Conservation (phyloP, 2,888 invertebrate genomes). For the Pherbina coryleti region DNA sequence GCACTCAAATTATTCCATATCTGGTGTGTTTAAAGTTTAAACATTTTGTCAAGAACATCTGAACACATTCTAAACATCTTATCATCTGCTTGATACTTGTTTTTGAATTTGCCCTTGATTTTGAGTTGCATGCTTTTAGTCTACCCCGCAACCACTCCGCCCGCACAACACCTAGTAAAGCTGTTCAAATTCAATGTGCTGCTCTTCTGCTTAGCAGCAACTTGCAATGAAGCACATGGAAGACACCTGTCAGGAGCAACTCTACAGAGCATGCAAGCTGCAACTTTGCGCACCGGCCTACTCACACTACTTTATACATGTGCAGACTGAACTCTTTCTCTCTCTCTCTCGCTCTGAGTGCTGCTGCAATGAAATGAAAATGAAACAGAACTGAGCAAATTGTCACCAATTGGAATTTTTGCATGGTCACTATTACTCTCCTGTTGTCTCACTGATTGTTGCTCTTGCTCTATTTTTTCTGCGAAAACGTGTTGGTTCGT, state of each 20-base stretch:
- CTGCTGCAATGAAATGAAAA: background rate
- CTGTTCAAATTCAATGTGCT: background rate
- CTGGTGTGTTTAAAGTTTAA: too few species aligned
- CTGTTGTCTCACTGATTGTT: background rate
- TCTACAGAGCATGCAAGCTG: slow-evolving; percentile 7
- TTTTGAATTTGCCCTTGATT: slow-evolving; percentile 24
- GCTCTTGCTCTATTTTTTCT: background rate
- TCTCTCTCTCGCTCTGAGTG: background rate
- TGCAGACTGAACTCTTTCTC: background rate
- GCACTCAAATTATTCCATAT: too few species aligned
- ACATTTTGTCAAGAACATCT: too few species aligned
- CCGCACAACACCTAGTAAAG: background rate
- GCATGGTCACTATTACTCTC: background rate
- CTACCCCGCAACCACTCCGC: background rate
- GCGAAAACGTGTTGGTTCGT: background rate
- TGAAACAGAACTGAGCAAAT: background rate
- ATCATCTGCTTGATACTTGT: background rate
- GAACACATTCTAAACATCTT: too few species aligned
- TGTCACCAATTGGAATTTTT: background rate
- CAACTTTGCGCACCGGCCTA: background rate
- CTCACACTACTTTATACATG: too few species aligned
- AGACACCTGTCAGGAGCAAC: slow-evolving; percentile 26
- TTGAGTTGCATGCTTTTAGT: background rate
- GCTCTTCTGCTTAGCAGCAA: background rate
- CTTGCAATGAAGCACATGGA: slow-evolving; percentile 27